These are phyloP conservation scores for Pluvianellus socialis DNA, from an alignment of 2,113 vertebrate species.

Conservation along the genomic window DNA sequence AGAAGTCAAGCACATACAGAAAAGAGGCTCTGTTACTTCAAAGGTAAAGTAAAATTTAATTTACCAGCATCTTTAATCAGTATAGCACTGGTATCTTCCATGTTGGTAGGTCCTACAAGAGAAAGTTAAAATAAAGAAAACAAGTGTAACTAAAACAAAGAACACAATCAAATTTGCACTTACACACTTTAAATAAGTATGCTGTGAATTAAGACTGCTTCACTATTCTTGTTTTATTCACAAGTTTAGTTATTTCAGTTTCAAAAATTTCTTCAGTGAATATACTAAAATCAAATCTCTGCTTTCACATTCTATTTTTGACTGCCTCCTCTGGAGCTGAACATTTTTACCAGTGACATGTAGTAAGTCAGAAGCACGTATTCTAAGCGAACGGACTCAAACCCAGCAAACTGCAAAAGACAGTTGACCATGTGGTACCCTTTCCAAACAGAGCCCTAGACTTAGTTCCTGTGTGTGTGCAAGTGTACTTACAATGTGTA, in stretches of 20 bases:
- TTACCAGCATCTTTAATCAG: slow-evolving; percentile 97
- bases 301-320: neutral
- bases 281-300: neutral
- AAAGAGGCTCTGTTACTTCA: neutral
- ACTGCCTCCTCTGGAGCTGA: neutral
- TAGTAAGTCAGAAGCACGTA: neutral
- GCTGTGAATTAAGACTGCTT: neutral
- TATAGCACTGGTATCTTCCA: slow-evolving; percentile 87
- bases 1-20: neutral
- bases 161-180: neutral
- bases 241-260: neutral
- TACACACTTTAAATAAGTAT: neutral
- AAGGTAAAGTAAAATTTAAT: slow-evolving; percentile 18
- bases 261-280: neutral
- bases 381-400: neutral
- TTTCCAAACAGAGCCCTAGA: neutral
- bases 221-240: neutral
- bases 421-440: accelerated
- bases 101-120: slow-evolving; percentile 81
- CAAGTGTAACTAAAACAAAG: neutral
- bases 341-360: neutral
- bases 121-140: slow-evolving; percentile 11
- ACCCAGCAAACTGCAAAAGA: neutral
- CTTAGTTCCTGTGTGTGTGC: accelerated
- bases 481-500: accelerated